These are phyloP conservation scores for Caranx melampygus DNA, from an alignment of 2,113 vertebrate species.

Conservation along the genomic window DNA sequence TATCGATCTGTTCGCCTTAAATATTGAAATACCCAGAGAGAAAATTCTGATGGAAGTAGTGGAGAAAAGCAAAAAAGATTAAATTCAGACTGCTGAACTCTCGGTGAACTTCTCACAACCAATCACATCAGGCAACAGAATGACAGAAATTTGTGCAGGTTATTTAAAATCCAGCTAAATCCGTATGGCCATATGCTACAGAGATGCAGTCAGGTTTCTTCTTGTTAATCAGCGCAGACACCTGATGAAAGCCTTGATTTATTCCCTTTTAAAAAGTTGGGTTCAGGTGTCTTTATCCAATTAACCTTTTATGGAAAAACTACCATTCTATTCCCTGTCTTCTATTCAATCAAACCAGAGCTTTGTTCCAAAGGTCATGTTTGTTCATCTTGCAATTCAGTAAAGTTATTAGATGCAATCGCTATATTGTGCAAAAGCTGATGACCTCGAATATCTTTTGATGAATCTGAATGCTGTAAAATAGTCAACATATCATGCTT, in stretches of 20 bases:
- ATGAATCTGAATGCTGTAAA: slow-evolving; percentile 25
- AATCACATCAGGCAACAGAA: slow-evolving; percentile 6
- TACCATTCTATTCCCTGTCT: neutral
- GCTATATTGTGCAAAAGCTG: neutral
- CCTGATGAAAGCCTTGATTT: slow-evolving; percentile 4
- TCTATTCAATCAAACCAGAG: slow-evolving; percentile 15
- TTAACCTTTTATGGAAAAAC: slow-evolving; percentile 21
- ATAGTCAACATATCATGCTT: slow-evolving; percentile 34
- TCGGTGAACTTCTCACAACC: neutral
- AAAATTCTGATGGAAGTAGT: slow-evolving; percentile 8
- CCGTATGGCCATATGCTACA: neutral
- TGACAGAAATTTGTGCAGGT: neutral
- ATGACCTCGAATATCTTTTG: slow-evolving; percentile 4
- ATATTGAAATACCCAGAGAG: neutral
- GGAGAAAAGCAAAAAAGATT: neutral
- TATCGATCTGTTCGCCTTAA: neutral
- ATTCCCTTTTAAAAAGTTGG: neutral
- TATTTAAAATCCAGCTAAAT: neutral
- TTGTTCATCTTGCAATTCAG: neutral
- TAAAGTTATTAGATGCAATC: neutral
- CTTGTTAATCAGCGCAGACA: slow-evolving; percentile 13
- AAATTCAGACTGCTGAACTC: neutral
- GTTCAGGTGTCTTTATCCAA: slow-evolving; percentile 6
- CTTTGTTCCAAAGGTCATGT: slow-evolving; percentile 29
- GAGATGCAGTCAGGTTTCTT: neutral